phyloP scores from a whole-genome alignment of 2,113 vertebrate genomes.

The Zosterops borbonicus region DNA sequence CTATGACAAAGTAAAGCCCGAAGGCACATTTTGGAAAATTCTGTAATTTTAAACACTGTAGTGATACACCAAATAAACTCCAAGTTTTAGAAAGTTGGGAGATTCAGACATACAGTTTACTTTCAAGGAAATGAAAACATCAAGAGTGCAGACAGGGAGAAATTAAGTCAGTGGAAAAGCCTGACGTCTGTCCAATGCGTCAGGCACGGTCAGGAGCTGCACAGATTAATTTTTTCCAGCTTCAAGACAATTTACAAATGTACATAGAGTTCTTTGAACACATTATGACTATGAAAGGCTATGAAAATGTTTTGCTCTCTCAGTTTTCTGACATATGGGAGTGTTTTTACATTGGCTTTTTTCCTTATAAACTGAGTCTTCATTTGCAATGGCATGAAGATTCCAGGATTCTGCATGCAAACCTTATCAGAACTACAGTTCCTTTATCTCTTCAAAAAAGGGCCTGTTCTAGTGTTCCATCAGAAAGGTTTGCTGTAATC shows the following conservation, averaged over 20 bases:
- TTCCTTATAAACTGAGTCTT: background rate
- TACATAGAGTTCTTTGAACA: background rate
- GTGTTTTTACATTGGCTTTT: background rate
- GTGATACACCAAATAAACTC: background rate
- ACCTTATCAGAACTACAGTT: background rate
- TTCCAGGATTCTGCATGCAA: background rate
- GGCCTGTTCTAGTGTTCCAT: background rate
- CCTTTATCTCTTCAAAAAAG: slow-evolving; percentile 25
- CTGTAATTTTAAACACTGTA: background rate
- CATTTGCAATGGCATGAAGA: background rate
- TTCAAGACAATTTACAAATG: slow-evolving; percentile 11
- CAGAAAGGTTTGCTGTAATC: background rate
- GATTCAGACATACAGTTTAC: background rate
- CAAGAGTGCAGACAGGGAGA: background rate
- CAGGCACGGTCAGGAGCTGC: background rate
- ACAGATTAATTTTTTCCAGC: background rate
- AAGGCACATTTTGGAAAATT: background rate
- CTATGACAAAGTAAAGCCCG: background rate
- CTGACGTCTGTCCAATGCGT: background rate
- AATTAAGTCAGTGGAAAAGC: background rate
- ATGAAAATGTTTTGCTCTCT: background rate
- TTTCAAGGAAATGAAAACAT: slow-evolving; percentile 17
- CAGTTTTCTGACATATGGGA: background rate
- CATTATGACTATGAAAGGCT: background rate
- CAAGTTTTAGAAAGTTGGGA: background rate